These are phyloP conservation scores for Drosophila bipectinata DNA, from an alignment of 1,140 invertebrate genomes.

Conservation along the genomic window DNA sequence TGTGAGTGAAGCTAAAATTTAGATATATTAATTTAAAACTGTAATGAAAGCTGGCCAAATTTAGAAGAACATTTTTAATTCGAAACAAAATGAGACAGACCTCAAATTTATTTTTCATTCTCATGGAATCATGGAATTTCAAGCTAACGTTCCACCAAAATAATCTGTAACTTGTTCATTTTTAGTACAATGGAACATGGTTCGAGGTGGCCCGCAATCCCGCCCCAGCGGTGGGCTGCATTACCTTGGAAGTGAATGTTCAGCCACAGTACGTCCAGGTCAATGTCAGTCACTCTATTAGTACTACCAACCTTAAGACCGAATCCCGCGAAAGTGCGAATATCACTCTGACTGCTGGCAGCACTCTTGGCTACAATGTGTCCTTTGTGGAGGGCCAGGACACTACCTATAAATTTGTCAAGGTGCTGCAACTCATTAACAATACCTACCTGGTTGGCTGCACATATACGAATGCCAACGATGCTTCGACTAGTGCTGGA, in stretches of 20 bases:
- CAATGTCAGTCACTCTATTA: slow-evolving; percentile 40
- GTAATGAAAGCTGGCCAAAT: neutral
- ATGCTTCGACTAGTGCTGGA: slow-evolving; percentile 27
- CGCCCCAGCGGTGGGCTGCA: slow-evolving; percentile 16
- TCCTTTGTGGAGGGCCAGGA: neutral
- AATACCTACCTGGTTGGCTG: slow-evolving; percentile 48
- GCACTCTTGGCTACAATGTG: slow-evolving; percentile 48
- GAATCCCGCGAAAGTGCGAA: slow-evolving; percentile 32
- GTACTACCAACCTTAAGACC: slow-evolving; percentile 10
- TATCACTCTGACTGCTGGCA: slow-evolving; percentile 1
- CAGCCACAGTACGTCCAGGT: slow-evolving; percentile 22
- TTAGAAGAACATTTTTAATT: neutral
- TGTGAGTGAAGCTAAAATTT: slow-evolving; percentile 43
- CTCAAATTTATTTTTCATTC: no score
- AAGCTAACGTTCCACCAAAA: neutral
- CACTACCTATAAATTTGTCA: slow-evolving; percentile 10
- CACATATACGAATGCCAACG: slow-evolving; percentile 28
- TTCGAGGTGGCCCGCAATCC: slow-evolving; percentile 57
- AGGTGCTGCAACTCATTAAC: slow-evolving; percentile 36
- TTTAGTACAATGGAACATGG: slow-evolving; percentile 48
- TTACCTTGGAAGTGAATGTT: neutral
- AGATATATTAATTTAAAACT: neutral
- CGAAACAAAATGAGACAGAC: no score
- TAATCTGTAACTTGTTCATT: neutral
- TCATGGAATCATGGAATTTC: neutral